phyloP scores from a whole-genome alignment of 2,888 invertebrate species.

The Pristionchus japonicus region DNA sequence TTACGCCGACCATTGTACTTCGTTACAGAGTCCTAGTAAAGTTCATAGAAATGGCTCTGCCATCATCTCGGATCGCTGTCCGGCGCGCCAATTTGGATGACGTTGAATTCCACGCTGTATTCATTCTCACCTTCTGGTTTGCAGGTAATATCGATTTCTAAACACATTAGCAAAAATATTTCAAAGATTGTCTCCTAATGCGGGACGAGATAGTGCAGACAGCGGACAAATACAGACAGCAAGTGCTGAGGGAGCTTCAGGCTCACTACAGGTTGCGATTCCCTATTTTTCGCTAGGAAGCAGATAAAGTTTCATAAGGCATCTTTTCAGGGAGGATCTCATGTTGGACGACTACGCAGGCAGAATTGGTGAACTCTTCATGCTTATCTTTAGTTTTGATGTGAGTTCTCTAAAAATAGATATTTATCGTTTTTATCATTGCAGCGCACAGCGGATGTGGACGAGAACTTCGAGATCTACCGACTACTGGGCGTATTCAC shows the following conservation, averaged over 20 bases:
- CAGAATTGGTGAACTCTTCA: background rate
- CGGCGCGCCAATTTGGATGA: background rate
- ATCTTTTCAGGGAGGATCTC: background rate
- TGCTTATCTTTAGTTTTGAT: background rate
- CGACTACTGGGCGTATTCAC: background rate
- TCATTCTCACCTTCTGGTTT: slow-evolving; percentile 18
- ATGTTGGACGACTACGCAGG: background rate
- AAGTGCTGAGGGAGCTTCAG: background rate
- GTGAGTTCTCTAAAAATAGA: background rate
- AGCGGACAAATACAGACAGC: background rate
- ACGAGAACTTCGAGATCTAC: background rate
- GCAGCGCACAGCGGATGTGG: background rate
- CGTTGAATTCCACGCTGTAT: background rate
- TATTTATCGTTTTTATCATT: background rate
- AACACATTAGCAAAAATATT: too few species aligned
- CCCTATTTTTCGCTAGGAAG: background rate
- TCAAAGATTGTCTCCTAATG: background rate
- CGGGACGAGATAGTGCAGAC: background rate
- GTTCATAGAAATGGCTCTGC: background rate
- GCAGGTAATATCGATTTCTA: background rate
- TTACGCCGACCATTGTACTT: too few species aligned
- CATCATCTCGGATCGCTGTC: background rate
- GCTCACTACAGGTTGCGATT: background rate
- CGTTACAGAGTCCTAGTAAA: too few species aligned
- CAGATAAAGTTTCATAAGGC: background rate